These are phyloP conservation scores for Spongilla lacustris DNA, from an alignment of 37 sponge, comb jelly and placozoan species.

Conservation along the genomic window DNA sequence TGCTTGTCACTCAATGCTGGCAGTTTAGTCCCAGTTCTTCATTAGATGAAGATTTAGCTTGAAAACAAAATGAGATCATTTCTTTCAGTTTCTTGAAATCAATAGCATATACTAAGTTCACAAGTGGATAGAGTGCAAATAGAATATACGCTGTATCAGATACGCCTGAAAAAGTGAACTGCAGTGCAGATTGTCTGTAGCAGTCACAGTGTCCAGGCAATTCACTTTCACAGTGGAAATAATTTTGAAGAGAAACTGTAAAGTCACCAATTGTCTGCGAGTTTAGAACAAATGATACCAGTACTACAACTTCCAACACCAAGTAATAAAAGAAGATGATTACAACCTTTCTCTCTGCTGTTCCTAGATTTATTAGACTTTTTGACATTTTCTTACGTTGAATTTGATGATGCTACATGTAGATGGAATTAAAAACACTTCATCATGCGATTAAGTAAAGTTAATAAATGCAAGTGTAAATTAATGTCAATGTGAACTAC, in stretches of 20 bases:
- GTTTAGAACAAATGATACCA: not conserved
- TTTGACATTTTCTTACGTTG: not conserved
- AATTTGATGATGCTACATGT: slow-evolving; percentile 24
- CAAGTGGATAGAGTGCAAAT: slow-evolving; percentile 12
- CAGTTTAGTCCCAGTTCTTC: too few relatives aligned
- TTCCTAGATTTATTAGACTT: not conserved
- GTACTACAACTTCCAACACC: not conserved
- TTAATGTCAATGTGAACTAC: too few relatives aligned
- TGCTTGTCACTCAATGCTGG: too few relatives aligned
- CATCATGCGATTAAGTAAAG: too few relatives aligned
- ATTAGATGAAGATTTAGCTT: too few relatives aligned
- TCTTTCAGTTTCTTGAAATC: not conserved
- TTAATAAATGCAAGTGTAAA: too few relatives aligned
- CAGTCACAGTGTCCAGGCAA: slow-evolving; percentile 20
- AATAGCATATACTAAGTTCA: slow-evolving; percentile 19
- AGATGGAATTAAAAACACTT: too few relatives aligned
- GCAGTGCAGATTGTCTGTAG: not conserved
- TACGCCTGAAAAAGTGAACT: not conserved
- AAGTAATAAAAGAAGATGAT: slow-evolving; percentile 43
- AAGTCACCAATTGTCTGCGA: not conserved
- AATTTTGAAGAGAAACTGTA: not conserved
- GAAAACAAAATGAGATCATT: not conserved
- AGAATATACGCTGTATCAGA: slow-evolving; percentile 7
- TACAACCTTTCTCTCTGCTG: slow-evolving; percentile 42
- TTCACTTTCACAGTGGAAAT: slow-evolving; percentile 26